Evolutionary conservation across 2,113 vertebrate genomes (phyloP).

Genomic region (Syngnathus scovelli): DNA sequence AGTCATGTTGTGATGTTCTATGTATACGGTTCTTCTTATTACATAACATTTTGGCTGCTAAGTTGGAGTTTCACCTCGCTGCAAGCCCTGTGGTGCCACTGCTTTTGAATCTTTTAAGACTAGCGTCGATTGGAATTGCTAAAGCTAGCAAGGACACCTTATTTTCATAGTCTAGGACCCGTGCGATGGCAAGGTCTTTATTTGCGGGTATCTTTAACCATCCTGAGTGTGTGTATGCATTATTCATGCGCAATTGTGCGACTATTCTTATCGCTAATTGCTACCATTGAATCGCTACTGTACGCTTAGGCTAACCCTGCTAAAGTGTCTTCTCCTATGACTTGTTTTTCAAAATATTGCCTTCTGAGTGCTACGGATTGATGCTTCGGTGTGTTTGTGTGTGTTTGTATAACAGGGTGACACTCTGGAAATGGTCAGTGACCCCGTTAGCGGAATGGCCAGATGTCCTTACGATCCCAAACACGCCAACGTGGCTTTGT

Average conservation of each 20-base stretch:
- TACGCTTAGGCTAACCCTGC: constrained; percentile 46
- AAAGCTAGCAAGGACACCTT: background rate
- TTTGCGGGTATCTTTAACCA: background rate
- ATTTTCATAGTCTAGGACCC: too few relatives aligned
- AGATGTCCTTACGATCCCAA: constrained; percentile 94
- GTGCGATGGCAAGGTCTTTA: background rate
- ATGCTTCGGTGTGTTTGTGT: constrained; percentile 26
- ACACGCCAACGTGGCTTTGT: constrained; percentile 91
- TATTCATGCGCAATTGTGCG: constrained; percentile 46
- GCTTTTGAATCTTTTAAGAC: too few relatives aligned
- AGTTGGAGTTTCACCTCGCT: too few relatives aligned
- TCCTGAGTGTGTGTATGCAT: constrained; percentile 3
- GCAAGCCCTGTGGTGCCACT: too few relatives aligned
- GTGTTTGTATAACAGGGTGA: constrained; percentile 75
- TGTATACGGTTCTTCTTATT: too few relatives aligned
- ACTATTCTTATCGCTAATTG: constrained; percentile 47
- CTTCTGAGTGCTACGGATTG: constrained; percentile 35
- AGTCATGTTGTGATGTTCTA: too few relatives aligned
- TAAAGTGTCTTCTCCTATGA: constrained; percentile 60
- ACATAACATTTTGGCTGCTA: too few relatives aligned
- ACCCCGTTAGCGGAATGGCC: constrained; percentile 92
- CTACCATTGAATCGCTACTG: constrained; percentile 60
- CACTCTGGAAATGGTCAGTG: constrained; percentile 83
- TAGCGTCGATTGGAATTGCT: background rate
- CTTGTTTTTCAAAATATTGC: constrained; percentile 44